phyloP scores from a whole-genome alignment of 2,888 invertebrate genomes.

The Rapana venosa region DNA sequence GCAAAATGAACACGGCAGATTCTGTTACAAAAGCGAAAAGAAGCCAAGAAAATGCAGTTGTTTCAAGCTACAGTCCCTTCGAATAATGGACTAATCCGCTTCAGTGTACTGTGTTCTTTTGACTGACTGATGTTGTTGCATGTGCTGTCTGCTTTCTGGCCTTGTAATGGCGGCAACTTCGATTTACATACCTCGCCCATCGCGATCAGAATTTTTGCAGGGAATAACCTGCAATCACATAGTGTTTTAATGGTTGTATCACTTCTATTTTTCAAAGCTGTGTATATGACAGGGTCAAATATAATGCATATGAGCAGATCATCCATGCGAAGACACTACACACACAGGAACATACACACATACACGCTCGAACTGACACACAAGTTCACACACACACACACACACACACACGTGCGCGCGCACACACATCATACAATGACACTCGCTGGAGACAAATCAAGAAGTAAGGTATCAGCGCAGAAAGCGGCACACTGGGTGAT shows the following conservation, averaged over 20 bases:
- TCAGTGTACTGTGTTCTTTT: constrained; percentile 45
- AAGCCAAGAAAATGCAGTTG: not conserved
- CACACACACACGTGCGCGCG: not conserved
- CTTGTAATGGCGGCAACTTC: constrained; percentile 67
- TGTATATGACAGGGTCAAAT: too few relatives aligned
- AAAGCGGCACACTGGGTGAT: too few relatives aligned
- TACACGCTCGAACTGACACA: not conserved
- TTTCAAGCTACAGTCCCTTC: not conserved
- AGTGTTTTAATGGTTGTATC: not conserved
- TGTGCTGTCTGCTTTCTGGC: constrained; percentile 57
- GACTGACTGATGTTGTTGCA: constrained; percentile 49
- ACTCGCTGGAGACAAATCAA: not conserved
- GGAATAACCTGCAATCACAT: not conserved
- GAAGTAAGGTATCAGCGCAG: too few relatives aligned
- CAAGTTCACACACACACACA: not conserved
- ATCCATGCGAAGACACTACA: constrained; percentile 12
- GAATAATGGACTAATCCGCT: constrained; percentile 4
- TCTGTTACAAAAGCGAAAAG: too few relatives aligned
- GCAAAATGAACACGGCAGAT: too few relatives aligned
- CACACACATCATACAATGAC: not conserved
- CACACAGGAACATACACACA: constrained; percentile 15
- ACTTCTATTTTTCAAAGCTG: too few relatives aligned
- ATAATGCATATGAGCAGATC: too few relatives aligned
- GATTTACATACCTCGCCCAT: constrained; percentile 79
- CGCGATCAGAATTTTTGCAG: constrained; percentile 54